These are phyloP conservation scores for Platycercus adscitus DNA, from an alignment of 2,113 vertebrate genomes.

Conservation along the genomic window DNA sequence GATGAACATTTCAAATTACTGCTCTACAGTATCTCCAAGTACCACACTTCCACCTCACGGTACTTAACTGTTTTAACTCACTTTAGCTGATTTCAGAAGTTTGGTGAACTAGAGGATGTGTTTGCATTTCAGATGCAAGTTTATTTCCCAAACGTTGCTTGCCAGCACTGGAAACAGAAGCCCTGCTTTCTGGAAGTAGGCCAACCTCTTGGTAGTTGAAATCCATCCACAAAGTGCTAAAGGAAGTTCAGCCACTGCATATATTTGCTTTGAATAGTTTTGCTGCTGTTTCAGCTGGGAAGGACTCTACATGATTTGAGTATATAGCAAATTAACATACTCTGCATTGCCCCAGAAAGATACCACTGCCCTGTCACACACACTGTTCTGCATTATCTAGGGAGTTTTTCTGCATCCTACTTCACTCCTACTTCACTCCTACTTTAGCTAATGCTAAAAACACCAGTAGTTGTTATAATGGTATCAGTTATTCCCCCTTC, in stretches of 20 bases:
- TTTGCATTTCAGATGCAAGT: constrained; percentile 25
- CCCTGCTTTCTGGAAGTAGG: neutral
- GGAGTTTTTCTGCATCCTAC: neutral
- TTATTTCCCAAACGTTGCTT: constrained; percentile 5
- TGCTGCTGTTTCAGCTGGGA: constrained; percentile 32
- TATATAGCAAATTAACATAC: neutral
- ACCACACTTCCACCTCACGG: neutral
- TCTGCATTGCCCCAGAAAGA: neutral
- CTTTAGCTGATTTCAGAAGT: neutral
- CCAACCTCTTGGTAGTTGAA: neutral
- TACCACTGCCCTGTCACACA: neutral
- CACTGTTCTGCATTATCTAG: neutral
- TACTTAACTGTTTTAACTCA: neutral
- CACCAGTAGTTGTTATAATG: neutral
- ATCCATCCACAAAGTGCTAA: constrained; percentile 6
- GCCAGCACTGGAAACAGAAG: neutral
- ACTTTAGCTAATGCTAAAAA: neutral
- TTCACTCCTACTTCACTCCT: neutral
- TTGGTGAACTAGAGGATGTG: neutral
- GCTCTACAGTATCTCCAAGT: neutral
- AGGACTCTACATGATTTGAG: neutral
- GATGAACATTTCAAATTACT: neutral
- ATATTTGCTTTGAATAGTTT: constrained; percentile 24
- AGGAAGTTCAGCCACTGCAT: constrained; percentile 17
- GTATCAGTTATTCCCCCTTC: neutral